phyloP scores from a whole-genome alignment of 2,113 vertebrate species.

The Bostrychus sinensis region DNA sequence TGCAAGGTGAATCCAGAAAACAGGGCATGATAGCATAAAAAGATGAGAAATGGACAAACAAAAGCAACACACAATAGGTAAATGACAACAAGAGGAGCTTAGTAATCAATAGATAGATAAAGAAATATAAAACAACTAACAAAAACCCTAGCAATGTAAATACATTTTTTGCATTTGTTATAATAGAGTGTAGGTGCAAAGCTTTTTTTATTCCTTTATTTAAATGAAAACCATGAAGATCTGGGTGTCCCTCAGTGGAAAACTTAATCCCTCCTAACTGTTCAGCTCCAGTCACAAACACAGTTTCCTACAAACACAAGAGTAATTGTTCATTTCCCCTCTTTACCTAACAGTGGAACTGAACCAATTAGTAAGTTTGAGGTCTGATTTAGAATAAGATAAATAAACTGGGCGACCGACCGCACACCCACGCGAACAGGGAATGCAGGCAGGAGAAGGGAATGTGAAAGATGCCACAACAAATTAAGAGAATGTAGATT shows the following conservation, averaged over 20 bases:
- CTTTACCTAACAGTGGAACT: conserved; percentile 82
- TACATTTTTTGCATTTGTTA: conserved; percentile 3
- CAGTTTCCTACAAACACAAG: conserved; percentile 76
- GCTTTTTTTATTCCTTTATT: conserved; percentile 19
- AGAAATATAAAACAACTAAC: too few relatives aligned
- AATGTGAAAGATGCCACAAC: conserved; percentile 46
- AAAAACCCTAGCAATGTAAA: too few relatives aligned
- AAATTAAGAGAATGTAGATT: conserved; percentile 56
- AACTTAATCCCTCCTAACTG: conserved; percentile 25
- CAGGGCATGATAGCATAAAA: conserved; percentile 30
- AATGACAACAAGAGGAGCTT: too few relatives aligned
- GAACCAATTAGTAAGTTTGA: conserved; percentile 83
- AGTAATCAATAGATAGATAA: too few relatives aligned
- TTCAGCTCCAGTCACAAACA: conserved; percentile 24
- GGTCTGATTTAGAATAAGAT: conserved; percentile 82
- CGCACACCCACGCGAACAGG: conserved; percentile 60
- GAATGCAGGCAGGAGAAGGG: conserved; percentile 18
- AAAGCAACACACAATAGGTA: conserved; percentile 4
- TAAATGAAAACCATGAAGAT: conserved; percentile 46
- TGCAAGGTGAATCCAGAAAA: conserved; percentile 67
- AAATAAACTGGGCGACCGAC: conserved; percentile 83
- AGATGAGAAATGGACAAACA: not conserved
- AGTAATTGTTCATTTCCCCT: conserved; percentile 84
- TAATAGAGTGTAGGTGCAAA: conserved; percentile 6
- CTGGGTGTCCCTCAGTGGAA: conserved; percentile 36